Conservation (phyloP, 1,140 invertebrate genomes). For the Oscheius sp. region DNA sequence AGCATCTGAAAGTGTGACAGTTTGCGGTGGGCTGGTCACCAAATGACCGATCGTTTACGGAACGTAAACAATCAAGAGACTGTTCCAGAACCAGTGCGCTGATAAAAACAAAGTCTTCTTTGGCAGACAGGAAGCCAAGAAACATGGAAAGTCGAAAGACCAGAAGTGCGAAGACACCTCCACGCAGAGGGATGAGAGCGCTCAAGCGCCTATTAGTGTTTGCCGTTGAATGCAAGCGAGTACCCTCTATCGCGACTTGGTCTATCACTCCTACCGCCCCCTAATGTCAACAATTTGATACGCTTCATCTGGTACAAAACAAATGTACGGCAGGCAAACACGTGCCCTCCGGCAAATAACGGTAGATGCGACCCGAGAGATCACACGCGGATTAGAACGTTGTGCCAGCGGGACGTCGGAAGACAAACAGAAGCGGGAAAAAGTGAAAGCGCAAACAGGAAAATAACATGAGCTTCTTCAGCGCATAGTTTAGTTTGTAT, state of each 20-base stretch:
- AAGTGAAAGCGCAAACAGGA: neutral
- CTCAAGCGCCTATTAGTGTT: conserved; percentile 10
- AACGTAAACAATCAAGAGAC: too few relatives aligned
- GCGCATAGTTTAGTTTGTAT: too few relatives aligned
- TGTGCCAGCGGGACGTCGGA: too few relatives aligned
- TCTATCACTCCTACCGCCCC: neutral
- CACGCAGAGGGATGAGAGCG: conserved; percentile 5
- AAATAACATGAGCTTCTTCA: too few relatives aligned
- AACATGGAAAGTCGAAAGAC: neutral
- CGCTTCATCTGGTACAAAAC: neutral
- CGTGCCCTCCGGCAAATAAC: too few relatives aligned
- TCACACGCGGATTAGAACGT: too few relatives aligned
- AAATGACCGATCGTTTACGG: too few relatives aligned
- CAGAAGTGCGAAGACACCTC: neutral
- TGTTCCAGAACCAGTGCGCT: too few relatives aligned
- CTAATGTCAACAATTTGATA: neutral
- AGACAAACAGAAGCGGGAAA: neutral
- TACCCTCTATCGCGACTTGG: neutral
- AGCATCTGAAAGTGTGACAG: conserved; percentile 11
- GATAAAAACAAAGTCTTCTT: conserved; percentile 20
- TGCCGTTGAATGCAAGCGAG: neutral
- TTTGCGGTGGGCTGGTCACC: too few relatives aligned
- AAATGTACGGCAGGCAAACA: neutral
- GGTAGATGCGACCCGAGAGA: too few relatives aligned
- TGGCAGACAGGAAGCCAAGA: neutral